Evolutionary conservation across 92 coral and sea anemone genomes (phyloP), one percentile per base, ranked within the genome.

Genomic region (Zoanthus solanderi): DNA sequence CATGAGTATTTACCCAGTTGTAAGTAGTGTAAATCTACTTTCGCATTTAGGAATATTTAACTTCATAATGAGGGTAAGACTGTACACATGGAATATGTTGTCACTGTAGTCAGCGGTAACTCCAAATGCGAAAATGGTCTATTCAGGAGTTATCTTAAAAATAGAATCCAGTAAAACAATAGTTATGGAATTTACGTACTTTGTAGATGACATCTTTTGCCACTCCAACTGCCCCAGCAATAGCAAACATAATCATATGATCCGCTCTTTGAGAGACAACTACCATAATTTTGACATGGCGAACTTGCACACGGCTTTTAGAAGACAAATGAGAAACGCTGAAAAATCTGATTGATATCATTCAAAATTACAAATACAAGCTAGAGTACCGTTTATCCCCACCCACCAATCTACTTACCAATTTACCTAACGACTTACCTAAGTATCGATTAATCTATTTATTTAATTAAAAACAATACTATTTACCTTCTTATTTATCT

Each of bases 271-370:
- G 31, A 0, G 2, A 16, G 6, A 16, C 84, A 78, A 2, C 50
- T 56, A 6, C 71, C 84, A 16, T 31, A n/a, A 45, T 78, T 78
- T 32, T 56, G 16, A 58, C 84, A 78, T 31, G 84, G 84, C 15
- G 7, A 78, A 42, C 84, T 78, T 14, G 72, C 69, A 8, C 84
- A 78, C 9, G 71, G 71, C 84, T 78, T 28, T 37, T 15, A 46
- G 42, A 68, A 15, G 23, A 78, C 4, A n/a, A 32, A 58, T 6
- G 6, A 77, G 3, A 37, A 37, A 63, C 7, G 7, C 29, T 16
- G 69, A 63, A 2, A 63, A 6, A 63, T 16, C 69, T 63, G 5
- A 63, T 12, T 3, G 16, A 10, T 16, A 4, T 23, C 12, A 63
- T 16, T 16, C 42, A 4, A 37, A 63, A 6, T 16, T 16, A 16